Percentiles rank a stretch among this genome's conserved stretches.
These are phyloP conservation scores for Torymus aiolomorphi DNA, from an alignment of 2,888 invertebrate genomes.

Conservation along the genomic window DNA sequence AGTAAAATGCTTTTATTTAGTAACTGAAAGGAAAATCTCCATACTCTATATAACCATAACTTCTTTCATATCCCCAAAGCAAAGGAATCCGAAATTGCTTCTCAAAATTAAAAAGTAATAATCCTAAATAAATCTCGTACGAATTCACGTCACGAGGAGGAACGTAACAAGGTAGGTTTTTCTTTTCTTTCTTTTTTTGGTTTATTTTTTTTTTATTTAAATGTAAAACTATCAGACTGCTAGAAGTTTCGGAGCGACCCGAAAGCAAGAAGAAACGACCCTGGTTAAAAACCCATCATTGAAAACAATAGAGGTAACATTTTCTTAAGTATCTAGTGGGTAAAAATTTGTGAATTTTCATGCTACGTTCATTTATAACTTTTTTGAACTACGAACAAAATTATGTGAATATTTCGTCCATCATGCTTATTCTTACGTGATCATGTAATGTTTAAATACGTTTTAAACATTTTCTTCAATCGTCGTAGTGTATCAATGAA, in stretches of 20 bases:
- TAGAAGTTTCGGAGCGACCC: conserved; percentile 35
- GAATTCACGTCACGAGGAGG: conserved; percentile 46
- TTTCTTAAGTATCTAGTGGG: background rate
- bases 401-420: conserved; percentile 4
- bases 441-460: conserved; percentile 20
- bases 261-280: conserved; percentile 28
- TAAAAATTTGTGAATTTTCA: conserved; percentile 27
- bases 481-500: background rate
- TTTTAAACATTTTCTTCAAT: conserved; percentile 19
- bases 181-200: conserved; percentile 36
- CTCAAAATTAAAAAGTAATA: conserved; percentile 42
- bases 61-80: conserved; percentile 35
- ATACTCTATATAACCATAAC: conserved; percentile 26
- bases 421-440: background rate
- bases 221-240: conserved; percentile 54
- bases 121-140: conserved; percentile 43
- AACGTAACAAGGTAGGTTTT: conserved; percentile 52
- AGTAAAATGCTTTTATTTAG: conserved; percentile 51
- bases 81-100: conserved; percentile 40
- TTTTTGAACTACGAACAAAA: conserved; percentile 3
- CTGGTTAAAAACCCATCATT: conserved; percentile 36
- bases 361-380: conserved; percentile 14
- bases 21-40: conserved; percentile 24
- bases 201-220: conserved; percentile 30
- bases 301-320: conserved; percentile 32